Base-by-base conservation (phyloP, 1,140 invertebrate species). In the Trypoxylus dichotomus region DNA sequence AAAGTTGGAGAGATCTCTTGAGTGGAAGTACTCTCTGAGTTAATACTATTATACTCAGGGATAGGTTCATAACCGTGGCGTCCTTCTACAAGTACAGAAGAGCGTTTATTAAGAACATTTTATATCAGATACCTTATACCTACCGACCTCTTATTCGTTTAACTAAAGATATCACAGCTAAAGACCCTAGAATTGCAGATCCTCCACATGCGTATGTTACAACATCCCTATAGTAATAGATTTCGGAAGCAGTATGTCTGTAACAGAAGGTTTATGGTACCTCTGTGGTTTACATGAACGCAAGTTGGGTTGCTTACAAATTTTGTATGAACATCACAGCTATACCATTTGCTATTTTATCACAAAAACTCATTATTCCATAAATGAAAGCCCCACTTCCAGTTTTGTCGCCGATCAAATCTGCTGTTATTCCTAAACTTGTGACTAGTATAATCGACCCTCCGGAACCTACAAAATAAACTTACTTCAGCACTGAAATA, bases 311-410 rank as follows among this genome's bases (percentile, higher is more conserved):
- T 71, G 79, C 88, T 88, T 86, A 92, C 91, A 91, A 87, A 81
- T 90, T 88, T 83, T 93, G 92, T 81, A 98, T 95, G 13, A 95
- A 78, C 79, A 94, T 91, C 68, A 98, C 93, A 75, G 93, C 94
- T 13, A 95, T 80, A 11, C 97, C 97, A 88, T 97, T 94, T 1
- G 94, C 92, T 2, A 98, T 84, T 89, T 98, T 99, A 85, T 98
- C 97, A 5, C 92, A 90, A 86, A 98, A 97, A 88, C 96, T 98
- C 96, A 98, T 98, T 27, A 95, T 89, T n/a, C 97, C 97, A 87
- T 97, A 98, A 7, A 98, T 94, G 88, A 98, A 98, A 54, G 97
- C 97, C 19, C 96, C 95, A 80, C 91, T 96, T 82, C 94, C 91
- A 0, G 93, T 94, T 84, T 94, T 94, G 32, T 91, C 89, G 19